Evolutionary conservation across 2,797 vertebrate genomes (phyloP).

Genomic region (Acridotheres tristis): DNA sequence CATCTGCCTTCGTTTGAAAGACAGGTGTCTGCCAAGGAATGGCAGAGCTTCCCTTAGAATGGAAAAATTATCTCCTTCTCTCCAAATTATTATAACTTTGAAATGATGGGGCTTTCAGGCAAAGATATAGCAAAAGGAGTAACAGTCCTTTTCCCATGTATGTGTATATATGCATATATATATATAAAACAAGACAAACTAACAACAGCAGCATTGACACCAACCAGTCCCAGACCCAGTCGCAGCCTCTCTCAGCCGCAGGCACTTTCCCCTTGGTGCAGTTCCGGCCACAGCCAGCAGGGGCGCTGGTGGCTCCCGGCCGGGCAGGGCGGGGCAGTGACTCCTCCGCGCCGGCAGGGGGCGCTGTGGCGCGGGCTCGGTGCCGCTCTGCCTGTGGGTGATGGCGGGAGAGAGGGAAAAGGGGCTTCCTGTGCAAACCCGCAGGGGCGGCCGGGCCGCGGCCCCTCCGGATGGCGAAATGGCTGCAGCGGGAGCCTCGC

Average conservation of each 20-base stretch:
- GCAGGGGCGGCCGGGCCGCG: no score
- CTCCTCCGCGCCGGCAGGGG: no score
- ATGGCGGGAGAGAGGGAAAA: no score
- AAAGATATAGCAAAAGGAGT: not conserved
- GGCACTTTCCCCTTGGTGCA: no score
- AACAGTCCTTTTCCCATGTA: not conserved
- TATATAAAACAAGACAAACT: not conserved
- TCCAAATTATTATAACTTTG: not conserved
- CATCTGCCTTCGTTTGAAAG: not conserved
- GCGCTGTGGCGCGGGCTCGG: no score
- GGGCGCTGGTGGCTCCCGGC: not conserved
- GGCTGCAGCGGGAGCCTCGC: no score
- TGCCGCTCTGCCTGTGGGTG: no score
- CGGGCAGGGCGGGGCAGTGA: not conserved
- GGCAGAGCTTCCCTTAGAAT: not conserved
- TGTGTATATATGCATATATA: no score
- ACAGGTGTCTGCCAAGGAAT: not conserved
- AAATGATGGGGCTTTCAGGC: not conserved
- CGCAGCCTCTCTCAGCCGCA: not conserved
- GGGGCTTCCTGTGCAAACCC: no score
- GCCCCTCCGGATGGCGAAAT: no score
- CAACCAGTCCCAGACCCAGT: not conserved
- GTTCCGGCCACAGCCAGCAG: not conserved
- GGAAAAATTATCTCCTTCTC: not conserved
- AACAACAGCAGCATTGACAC: not conserved